These are phyloP conservation scores for Lasioglossum zephyrum DNA, from an alignment of 2,888 invertebrate species.

Conservation along the genomic window DNA sequence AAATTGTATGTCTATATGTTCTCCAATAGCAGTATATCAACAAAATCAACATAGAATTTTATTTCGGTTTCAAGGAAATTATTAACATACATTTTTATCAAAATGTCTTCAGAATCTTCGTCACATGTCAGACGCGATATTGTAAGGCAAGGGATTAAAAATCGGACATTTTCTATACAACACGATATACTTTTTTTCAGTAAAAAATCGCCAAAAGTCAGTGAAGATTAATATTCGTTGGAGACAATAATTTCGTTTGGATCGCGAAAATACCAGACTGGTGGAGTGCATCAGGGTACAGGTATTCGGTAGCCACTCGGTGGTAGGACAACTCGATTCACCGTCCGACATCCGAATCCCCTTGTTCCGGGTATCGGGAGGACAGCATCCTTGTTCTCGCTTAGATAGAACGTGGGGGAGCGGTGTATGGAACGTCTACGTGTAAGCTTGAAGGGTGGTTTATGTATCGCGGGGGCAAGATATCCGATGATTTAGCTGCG, in stretches of 20 bases:
- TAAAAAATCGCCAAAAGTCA: background rate
- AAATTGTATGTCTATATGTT: too few relatives aligned
- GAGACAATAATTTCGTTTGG: background rate
- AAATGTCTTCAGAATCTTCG: too few relatives aligned
- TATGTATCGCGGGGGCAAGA: conserved; percentile 84
- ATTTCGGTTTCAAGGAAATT: too few relatives aligned
- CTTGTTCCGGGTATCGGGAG: conserved; percentile 54
- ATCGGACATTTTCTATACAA: too few relatives aligned
- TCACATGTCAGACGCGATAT: too few relatives aligned
- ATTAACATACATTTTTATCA: too few relatives aligned
- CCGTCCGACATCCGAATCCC: conserved; percentile 53
- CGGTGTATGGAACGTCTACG: conserved; percentile 73
- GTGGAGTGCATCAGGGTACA: background rate
- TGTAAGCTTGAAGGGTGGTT: conserved; percentile 84
- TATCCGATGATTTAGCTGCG: conserved; percentile 84
- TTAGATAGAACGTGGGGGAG: conserved; percentile 57
- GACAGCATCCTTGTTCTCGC: conserved; percentile 57
- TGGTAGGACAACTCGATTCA: conserved; percentile 30
- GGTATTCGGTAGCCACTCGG: background rate
- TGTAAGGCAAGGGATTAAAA: too few relatives aligned
- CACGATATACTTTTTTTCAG: too few relatives aligned
- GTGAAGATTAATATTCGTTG: background rate
- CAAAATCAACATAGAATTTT: too few relatives aligned
- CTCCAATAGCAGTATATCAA: too few relatives aligned
- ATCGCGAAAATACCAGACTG: background rate